phyloP scores from a whole-genome alignment of 2,797 vertebrate species.

The Sebastes glaucus region DNA sequence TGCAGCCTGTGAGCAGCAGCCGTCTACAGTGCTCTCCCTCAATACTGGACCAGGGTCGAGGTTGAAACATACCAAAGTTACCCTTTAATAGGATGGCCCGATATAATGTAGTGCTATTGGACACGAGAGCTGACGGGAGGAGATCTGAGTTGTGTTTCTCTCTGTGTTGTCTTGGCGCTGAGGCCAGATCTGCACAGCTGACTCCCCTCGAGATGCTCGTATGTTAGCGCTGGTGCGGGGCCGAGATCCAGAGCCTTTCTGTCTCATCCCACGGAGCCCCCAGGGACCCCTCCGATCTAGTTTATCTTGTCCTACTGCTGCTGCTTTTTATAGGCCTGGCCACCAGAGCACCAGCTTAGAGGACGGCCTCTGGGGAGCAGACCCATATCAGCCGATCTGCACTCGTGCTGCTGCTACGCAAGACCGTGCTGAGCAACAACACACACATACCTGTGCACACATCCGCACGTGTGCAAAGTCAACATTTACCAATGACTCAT shows the following conservation, averaged over 20 bases:
- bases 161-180: neutral
- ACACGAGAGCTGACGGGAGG: neutral
- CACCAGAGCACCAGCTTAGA: constrained; percentile 55
- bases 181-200: constrained; percentile 25
- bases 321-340: constrained; percentile 78
- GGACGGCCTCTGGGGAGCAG: constrained; percentile 62
- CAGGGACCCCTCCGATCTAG: constrained; percentile 72
- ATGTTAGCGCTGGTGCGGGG: constrained; percentile 13
- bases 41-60: too few species aligned
- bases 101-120: constrained; percentile 1
- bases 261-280: constrained; percentile 43
- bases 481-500: constrained; percentile 54
- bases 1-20: too few species aligned
- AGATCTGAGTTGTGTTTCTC: constrained; percentile 12
- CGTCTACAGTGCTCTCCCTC: too few species aligned
- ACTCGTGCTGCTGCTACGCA: constrained; percentile 22
- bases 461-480: constrained; percentile 39
- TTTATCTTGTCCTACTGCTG: constrained; percentile 75
- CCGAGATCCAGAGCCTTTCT: constrained; percentile 35
- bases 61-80: too few species aligned
- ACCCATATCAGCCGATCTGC: constrained; percentile 75
- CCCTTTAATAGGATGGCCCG: neutral
- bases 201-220: constrained; percentile 19
- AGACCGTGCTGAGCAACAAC: constrained; percentile 14
- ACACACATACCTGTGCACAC: constrained; percentile 12